Base-by-base conservation (phyloP, 2,113 vertebrate species). In the Hymenochirus boettgeri region DNA sequence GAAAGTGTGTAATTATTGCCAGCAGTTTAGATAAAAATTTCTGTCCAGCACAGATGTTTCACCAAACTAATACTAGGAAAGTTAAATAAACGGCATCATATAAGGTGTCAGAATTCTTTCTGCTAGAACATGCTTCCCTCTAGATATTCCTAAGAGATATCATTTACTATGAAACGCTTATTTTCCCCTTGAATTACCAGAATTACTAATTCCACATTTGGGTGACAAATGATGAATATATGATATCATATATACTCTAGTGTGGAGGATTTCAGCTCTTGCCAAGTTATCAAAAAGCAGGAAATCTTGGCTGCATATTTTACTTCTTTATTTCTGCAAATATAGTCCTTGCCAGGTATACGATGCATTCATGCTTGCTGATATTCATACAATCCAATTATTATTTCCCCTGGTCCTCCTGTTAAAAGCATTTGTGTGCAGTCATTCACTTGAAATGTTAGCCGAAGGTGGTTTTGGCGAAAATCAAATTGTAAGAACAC, bases 381-480 rank as follows among this genome's bases (percentile, higher is more conserved):
- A 71, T 69, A 76, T 80, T 77, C 72, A 75, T 77, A 51, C 71
- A 65, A 72, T 70, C 58, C 71, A 47, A 56, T 61, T 70, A 59
- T 70, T 71, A 74, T 77, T 80, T 80, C 73, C 76, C 73, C 57
- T 53, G 71, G 70, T 70, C 46, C n/a, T 71, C 66, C 23, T 72
- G 73, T 75, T 73, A 74, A 77, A 80, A 65, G 47, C 62, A 19
- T 79, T 79, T 77, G 63, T 71, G 52, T 75, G 64, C 69, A 65
- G 57, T 60, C 33, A 29, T 62, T 73, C 23, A 1, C 46, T 65
- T 72, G 76, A 80, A 82, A 79, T 26, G 15, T 69, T 71, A 77
- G 61, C 56, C 71, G 66, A 51, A 65, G 26, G 69, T 82, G 76
- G 78, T 81, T 83, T 82, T 78, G 79, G 71, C 75, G 74, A 64